These are phyloP conservation scores for Salpingus planirostris DNA, from an alignment of 2,888 invertebrate genomes.

Conservation along the genomic window DNA sequence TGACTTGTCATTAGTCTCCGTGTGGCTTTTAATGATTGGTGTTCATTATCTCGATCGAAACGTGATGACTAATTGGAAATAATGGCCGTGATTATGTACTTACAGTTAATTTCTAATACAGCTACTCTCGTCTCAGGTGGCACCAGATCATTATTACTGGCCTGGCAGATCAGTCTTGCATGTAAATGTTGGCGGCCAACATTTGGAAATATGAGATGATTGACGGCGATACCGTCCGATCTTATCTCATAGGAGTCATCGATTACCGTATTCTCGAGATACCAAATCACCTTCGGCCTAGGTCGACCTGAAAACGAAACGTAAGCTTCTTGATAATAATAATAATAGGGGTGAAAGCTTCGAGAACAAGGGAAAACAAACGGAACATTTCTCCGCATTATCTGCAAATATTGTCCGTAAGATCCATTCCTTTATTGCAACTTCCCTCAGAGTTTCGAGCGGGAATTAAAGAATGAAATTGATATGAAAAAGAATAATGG, in stretches of 20 bases:
- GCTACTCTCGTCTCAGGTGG: conserved; percentile 69
- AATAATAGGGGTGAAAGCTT: too few species aligned
- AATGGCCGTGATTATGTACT: conserved; percentile 48
- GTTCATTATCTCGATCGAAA: too few species aligned
- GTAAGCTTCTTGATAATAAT: too few species aligned
- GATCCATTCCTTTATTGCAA: too few species aligned
- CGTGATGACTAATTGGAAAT: too few species aligned
- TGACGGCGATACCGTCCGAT: conserved; percentile 62
- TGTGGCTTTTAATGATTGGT: too few species aligned
- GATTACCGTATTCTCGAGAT: conserved; percentile 73
- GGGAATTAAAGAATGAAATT: too few species aligned
- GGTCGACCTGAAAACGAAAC: conserved; percentile 64
- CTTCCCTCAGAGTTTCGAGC: too few species aligned
- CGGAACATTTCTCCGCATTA: too few species aligned
- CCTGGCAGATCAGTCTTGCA: conserved; percentile 76
- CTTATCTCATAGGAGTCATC: conserved; percentile 72
- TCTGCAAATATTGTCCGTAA: too few species aligned
- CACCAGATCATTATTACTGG: conserved; percentile 76
- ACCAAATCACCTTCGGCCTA: conserved; percentile 74
- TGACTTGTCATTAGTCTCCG: too few species aligned
- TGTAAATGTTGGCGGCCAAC: conserved; percentile 77
- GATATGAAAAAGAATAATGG: too few species aligned
- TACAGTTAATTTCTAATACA: conserved; percentile 77
- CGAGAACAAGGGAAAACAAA: neutral
- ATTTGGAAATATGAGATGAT: conserved; percentile 70